Conservation (phyloP, 2,797 vertebrate genomes). For the Cyclura pinguis region DNA sequence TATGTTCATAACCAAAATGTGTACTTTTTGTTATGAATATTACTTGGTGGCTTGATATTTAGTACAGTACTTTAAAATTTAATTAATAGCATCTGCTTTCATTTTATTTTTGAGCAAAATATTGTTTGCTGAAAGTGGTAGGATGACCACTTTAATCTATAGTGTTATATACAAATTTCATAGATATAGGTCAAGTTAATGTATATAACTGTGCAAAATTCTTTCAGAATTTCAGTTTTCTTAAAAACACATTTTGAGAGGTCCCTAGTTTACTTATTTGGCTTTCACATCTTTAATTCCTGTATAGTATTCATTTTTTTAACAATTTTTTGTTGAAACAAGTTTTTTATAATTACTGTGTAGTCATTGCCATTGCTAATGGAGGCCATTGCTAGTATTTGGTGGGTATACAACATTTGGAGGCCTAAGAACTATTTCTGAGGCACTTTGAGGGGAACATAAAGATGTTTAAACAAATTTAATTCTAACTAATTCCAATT, state of each 20-base stretch:
- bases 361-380: not conserved
- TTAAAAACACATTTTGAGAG: not conserved
- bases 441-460: not conserved
- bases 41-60: not conserved
- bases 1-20: not conserved
- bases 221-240: not conserved
- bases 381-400: not conserved
- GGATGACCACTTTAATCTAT: not conserved
- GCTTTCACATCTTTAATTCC: not conserved
- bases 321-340: too few relatives aligned
- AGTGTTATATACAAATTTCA: accelerated
- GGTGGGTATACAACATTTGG: not conserved
- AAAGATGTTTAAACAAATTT: not conserved
- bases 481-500: not conserved
- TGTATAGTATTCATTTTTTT: not conserved
- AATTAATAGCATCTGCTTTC: not conserved
- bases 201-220: not conserved
- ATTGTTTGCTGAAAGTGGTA: not conserved
- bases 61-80: not conserved
- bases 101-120: not conserved
- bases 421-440: not conserved
- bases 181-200: not conserved
- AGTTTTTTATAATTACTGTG: not conserved
- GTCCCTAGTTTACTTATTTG: not conserved
- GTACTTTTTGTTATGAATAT: not conserved